A percentile compares a stretch with the other conserved stretches of the same genome.
Conservation (phyloP, 2,797 vertebrate genomes). For the Spheniscus humboldti region DNA sequence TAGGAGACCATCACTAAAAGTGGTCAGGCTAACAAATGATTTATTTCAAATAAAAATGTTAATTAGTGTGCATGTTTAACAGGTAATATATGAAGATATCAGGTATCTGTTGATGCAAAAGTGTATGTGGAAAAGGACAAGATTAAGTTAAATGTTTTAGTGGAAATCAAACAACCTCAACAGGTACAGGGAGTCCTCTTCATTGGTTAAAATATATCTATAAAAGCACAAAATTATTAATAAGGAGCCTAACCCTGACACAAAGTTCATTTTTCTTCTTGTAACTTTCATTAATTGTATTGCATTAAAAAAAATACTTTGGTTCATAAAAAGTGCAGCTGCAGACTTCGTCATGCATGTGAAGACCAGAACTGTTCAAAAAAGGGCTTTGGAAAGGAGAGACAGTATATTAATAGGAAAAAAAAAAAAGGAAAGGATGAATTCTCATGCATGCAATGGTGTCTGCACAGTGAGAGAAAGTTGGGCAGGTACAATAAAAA, state of each 20-base stretch:
- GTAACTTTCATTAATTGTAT: background rate
- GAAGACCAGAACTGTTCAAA: background rate
- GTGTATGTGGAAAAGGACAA: background rate
- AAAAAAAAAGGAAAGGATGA: background rate
- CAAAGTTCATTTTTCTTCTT: background rate
- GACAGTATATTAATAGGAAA: background rate
- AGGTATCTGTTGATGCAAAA: background rate
- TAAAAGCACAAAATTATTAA: background rate
- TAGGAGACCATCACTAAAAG: slow-evolving; percentile 37
- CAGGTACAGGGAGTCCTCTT: background rate
- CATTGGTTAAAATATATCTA: background rate
- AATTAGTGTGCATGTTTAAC: slow-evolving; percentile 4
- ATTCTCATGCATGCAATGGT: background rate
- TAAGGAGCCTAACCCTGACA: background rate
- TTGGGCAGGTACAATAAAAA: background rate
- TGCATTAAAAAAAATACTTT: background rate
- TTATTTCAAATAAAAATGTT: background rate
- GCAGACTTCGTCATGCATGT: background rate
- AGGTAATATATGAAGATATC: background rate
- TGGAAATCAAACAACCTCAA: background rate
- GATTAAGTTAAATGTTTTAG: background rate
- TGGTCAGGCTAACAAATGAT: background rate
- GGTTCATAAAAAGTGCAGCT: background rate
- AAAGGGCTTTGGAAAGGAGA: background rate
- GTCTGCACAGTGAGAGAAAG: background rate